Conservation (phyloP, 2,797 vertebrate species). For the Buceros bicornis region DNA sequence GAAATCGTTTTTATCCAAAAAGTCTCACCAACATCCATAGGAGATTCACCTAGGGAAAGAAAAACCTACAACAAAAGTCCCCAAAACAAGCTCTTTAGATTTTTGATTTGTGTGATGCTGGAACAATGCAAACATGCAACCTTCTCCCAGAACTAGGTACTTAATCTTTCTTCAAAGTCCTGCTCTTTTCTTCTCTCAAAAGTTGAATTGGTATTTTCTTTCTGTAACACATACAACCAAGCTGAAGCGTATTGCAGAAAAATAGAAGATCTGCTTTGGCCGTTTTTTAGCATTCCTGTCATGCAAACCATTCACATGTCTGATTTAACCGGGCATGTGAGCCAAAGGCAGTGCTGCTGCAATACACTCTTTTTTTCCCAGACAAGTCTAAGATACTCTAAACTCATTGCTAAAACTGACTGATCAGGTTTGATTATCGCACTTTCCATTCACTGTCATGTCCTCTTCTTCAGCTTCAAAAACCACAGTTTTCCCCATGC, state of each 20-base stretch:
- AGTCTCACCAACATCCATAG: neutral
- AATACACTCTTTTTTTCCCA: neutral
- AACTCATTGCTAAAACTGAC: neutral
- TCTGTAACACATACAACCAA: neutral
- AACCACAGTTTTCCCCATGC: neutral
- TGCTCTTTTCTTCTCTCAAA: neutral
- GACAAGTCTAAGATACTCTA: neutral
- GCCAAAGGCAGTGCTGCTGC: neutral
- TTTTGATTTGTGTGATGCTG: neutral
- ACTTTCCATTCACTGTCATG: neutral
- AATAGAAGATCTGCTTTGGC: neutral
- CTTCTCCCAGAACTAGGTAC: neutral
- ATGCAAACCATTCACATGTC: neutral
- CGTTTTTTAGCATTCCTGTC: slow-evolving; percentile 2
- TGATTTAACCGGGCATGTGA: neutral
- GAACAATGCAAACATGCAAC: neutral
- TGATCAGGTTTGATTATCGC: neutral
- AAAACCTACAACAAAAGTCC: neutral
- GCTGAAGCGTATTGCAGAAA: neutral
- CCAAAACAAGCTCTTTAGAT: neutral
- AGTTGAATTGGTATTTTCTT: neutral
- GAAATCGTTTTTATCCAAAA: neutral
- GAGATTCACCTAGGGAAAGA: neutral
- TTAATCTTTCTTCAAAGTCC: neutral
- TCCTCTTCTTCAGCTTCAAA: neutral